Percentiles rank a stretch among this genome's conserved stretches.
Conservation (phyloP, 1,140 invertebrate genomes). For the Hyphantria cunea region DNA sequence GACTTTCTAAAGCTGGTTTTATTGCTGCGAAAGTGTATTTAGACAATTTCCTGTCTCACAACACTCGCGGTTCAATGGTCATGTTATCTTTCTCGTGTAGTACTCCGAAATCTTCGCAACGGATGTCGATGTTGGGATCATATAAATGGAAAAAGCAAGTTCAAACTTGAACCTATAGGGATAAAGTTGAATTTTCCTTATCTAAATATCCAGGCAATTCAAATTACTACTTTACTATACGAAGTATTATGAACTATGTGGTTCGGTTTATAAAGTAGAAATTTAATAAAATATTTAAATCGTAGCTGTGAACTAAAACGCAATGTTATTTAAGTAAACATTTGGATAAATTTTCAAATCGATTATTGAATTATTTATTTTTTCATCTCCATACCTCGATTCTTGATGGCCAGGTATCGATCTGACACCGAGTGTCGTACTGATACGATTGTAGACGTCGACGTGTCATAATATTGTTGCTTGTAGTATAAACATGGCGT, state of each 20-base stretch:
- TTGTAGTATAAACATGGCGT: slow-evolving; percentile 21
- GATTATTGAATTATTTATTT: slow-evolving; percentile 77
- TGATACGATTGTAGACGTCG: slow-evolving; percentile 32
- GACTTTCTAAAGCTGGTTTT: slow-evolving; percentile 26
- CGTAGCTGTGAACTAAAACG: slow-evolving; percentile 65
- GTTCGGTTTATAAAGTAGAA: not conserved
- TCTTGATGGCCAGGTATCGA: slow-evolving; percentile 45
- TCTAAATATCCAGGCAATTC: not conserved
- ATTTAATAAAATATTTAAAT: not conserved
- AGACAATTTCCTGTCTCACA: slow-evolving; percentile 41
- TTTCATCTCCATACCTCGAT: slow-evolving; percentile 60
- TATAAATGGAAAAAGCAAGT: slow-evolving; percentile 8
- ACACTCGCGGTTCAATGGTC: slow-evolving; percentile 18
- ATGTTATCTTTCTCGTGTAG: slow-evolving; percentile 11
- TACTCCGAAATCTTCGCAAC: slow-evolving; percentile 19
- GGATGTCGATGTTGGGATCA: slow-evolving; percentile 44
- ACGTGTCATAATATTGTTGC: slow-evolving; percentile 27
- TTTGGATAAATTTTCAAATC: slow-evolving; percentile 68
- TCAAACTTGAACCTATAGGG: not conserved
- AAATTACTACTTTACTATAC: not conserved
- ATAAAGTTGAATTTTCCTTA: not conserved
- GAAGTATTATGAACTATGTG: not conserved
- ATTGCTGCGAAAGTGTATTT: slow-evolving; percentile 20
- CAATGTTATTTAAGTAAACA: slow-evolving; percentile 80
- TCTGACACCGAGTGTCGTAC: slow-evolving; percentile 58